phyloP scores from a whole-genome alignment of 2,113 vertebrate species.

The Fulmarus glacialis region DNA sequence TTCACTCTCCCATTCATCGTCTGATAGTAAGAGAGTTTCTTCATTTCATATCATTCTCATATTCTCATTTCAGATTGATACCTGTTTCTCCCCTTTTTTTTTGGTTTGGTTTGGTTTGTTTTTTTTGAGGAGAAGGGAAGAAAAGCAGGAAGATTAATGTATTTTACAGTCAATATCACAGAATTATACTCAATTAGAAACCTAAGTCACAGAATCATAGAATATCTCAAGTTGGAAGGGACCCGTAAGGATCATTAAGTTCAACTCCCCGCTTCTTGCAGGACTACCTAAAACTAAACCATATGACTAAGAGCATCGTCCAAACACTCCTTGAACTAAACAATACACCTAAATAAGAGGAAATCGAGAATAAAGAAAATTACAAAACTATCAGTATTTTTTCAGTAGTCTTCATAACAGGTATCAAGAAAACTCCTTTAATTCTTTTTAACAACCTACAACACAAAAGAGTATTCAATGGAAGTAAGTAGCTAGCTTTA shows the following conservation, averaged over 20 bases:
- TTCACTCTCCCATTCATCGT: neutral
- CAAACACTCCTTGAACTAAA: neutral
- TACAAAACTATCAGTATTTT: neutral
- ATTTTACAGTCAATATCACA: neutral
- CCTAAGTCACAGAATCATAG: neutral
- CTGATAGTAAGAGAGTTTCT: neutral
- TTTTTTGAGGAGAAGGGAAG: neutral
- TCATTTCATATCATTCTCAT: neutral
- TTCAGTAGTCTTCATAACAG: neutral
- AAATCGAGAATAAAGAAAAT: neutral
- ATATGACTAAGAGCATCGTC: neutral
- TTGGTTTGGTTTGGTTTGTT: neutral
- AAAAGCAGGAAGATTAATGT: neutral
- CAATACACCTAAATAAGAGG: neutral
- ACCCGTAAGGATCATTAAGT: neutral
- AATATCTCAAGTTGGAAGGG: neutral
- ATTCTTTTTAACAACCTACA: neutral
- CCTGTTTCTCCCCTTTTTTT: too few relatives aligned
- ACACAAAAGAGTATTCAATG: neutral
- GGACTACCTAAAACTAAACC: neutral
- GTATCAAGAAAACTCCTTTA: neutral
- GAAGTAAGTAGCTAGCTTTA: neutral
- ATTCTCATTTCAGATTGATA: neutral
- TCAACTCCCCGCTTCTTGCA: neutral
- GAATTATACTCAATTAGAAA: neutral